phyloP scores from a whole-genome alignment of 2,113 vertebrate genomes.

The Pollachius pollachius region DNA sequence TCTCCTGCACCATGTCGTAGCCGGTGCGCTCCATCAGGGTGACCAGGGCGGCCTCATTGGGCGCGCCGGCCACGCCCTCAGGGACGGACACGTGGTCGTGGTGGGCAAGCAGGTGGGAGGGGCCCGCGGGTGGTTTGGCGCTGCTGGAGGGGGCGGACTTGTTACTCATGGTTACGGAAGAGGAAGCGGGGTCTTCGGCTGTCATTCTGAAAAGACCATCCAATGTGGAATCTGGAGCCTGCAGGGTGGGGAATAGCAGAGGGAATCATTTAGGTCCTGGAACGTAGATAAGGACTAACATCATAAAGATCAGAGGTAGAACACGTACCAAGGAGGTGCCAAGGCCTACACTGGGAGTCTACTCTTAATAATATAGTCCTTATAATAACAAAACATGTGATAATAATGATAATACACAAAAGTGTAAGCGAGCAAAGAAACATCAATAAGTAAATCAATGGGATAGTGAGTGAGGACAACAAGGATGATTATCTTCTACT shows the following conservation, averaged over 20 bases:
- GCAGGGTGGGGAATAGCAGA: constrained; percentile 15
- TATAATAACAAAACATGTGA: too few relatives aligned
- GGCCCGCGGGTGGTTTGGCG: constrained; percentile 38
- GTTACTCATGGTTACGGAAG: constrained; percentile 87
- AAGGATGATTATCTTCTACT: too few relatives aligned
- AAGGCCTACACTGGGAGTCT: too few relatives aligned
- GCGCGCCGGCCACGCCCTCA: constrained; percentile 84
- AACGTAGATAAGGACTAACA: not conserved
- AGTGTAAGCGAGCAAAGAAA: too few relatives aligned
- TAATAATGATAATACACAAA: too few relatives aligned
- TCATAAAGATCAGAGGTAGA: too few relatives aligned
- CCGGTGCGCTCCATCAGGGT: constrained; percentile 91
- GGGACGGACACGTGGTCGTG: constrained; percentile 70
- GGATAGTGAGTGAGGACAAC: too few relatives aligned
- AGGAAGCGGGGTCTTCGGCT: constrained; percentile 90
- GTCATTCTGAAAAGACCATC: constrained; percentile 95
- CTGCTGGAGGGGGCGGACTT: constrained; percentile 61
- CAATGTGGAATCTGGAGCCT: constrained; percentile 79
- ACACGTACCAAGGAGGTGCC: too few relatives aligned
- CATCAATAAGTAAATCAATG: too few relatives aligned
- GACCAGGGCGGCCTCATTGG: constrained; percentile 86
- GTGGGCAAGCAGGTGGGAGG: constrained; percentile 67
- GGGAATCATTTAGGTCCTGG: not conserved
- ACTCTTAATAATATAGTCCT: too few relatives aligned
- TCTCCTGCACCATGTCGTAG: constrained; percentile 94